Percentiles rank a stretch among this genome's conserved stretches.
phyloP scores from a whole-genome alignment of 2,113 vertebrate species.

The Alectura lathami region DNA sequence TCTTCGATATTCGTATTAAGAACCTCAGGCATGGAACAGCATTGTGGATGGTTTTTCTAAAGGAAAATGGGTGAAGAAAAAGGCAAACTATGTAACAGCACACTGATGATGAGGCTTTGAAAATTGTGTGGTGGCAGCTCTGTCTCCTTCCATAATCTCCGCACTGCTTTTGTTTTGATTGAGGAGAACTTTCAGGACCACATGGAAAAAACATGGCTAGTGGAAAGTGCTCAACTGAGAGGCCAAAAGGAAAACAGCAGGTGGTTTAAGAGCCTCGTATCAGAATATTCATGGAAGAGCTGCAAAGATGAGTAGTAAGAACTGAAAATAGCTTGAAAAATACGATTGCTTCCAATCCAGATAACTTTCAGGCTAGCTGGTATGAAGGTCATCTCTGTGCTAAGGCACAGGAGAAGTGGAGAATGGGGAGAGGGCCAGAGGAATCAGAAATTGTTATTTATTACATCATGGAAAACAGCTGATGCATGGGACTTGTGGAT shows the following conservation, averaged over 20 bases:
- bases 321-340: background rate
- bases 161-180: background rate
- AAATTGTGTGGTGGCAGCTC: background rate
- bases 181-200: background rate
- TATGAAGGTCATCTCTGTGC: background rate
- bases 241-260: background rate
- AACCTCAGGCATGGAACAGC: constrained; percentile 73
- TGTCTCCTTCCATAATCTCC: background rate
- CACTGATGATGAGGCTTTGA: rapidly evolving
- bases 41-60: constrained; percentile 72
- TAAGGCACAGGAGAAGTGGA: background rate
- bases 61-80: background rate
- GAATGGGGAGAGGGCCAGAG: background rate
- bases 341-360: background rate
- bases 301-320: background rate
- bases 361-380: background rate
- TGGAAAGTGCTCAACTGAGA: background rate
- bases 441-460: background rate
- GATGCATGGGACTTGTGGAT: rapidly evolving
- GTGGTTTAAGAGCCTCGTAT: background rate
- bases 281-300: background rate
- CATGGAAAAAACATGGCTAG: background rate
- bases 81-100: background rate
- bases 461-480: background rate
- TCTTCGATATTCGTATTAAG: constrained; percentile 62